These are phyloP conservation scores for Neocrepidodera transversa DNA, from an alignment of 2,888 invertebrate species.

Conservation along the genomic window DNA sequence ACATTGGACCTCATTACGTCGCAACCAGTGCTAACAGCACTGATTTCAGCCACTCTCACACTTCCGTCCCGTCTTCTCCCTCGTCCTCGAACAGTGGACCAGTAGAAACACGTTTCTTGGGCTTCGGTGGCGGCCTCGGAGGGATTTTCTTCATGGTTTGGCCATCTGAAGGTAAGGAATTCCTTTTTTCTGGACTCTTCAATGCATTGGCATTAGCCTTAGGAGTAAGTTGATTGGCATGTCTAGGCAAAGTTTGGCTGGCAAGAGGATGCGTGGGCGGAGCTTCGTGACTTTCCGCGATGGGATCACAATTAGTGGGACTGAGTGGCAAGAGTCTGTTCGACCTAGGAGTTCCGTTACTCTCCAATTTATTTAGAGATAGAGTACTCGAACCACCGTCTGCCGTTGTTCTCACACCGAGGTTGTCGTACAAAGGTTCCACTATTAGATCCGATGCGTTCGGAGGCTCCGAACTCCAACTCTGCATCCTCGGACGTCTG, in stretches of 20 bases:
- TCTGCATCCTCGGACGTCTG: constrained; percentile 81
- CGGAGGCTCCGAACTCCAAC: constrained; percentile 69
- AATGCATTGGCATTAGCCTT: constrained; percentile 59
- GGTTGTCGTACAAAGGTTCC: constrained; percentile 87
- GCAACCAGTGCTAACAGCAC: constrained; percentile 55
- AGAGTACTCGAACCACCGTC: constrained; percentile 75
- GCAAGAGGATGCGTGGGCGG: constrained; percentile 56
- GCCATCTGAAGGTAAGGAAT: constrained; percentile 41
- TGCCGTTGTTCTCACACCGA: constrained; percentile 84
- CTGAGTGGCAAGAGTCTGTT: constrained; percentile 59
- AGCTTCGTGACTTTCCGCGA: constrained; percentile 62
- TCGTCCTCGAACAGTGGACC: constrained; percentile 87
- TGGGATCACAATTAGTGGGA: constrained; percentile 61
- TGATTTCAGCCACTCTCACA: constrained; percentile 67
- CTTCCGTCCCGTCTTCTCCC: constrained; percentile 89
- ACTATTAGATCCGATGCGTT: constrained; percentile 54
- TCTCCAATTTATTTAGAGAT: constrained; percentile 77
- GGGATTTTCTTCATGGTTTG: constrained; percentile 75
- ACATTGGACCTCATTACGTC: constrained; percentile 43
- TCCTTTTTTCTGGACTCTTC: constrained; percentile 61
- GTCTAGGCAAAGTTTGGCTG: constrained; percentile 58
- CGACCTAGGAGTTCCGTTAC: constrained; percentile 58
- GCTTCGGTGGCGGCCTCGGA: constrained; percentile 83
- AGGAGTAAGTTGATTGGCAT: constrained; percentile 45
- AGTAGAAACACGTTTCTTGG: constrained; percentile 76